Evolutionary conservation across 2,113 vertebrate genomes (phyloP).

Genomic region (Plectropomus leopardus): DNA sequence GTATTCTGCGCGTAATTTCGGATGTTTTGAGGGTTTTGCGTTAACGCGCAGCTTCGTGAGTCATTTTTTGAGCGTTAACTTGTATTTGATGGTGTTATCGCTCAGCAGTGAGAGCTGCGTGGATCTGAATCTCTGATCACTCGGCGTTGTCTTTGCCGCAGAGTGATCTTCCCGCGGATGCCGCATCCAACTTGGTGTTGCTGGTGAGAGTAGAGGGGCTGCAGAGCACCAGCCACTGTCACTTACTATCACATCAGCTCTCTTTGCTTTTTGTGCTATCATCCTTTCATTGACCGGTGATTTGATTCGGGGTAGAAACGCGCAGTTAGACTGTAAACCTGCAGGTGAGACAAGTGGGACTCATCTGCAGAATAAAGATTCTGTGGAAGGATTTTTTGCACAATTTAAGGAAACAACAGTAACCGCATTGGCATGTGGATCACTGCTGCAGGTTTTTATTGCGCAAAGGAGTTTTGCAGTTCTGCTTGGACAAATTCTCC

Average conservation of each 20-base stretch:
- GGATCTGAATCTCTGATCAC: slow-evolving; percentile 9
- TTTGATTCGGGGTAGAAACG: neutral
- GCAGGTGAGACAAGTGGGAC: neutral
- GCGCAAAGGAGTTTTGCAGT: too few relatives aligned
- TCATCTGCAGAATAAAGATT: neutral
- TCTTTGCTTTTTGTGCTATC: neutral
- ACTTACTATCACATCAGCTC: neutral
- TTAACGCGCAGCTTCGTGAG: neutral
- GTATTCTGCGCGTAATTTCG: slow-evolving; percentile 15
- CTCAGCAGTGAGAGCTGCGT: neutral
- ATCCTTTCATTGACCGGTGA: neutral
- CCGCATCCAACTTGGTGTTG: slow-evolving; percentile 36
- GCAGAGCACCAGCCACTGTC: neutral
- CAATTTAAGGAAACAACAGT: neutral
- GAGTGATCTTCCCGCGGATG: slow-evolving; percentile 31
- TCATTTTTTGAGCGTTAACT: neutral
- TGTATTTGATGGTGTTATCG: neutral
- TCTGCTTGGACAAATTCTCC: neutral
- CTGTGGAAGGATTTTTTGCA: neutral
- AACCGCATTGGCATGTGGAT: neutral
- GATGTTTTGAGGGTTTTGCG: neutral
- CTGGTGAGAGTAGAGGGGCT: neutral
- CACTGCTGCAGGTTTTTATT: neutral
- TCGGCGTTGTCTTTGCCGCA: slow-evolving; percentile 45
- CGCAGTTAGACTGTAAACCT: neutral